These are phyloP conservation scores for Acrobasis suavella DNA, from an alignment of 2,888 invertebrate species.

Conservation along the genomic window DNA sequence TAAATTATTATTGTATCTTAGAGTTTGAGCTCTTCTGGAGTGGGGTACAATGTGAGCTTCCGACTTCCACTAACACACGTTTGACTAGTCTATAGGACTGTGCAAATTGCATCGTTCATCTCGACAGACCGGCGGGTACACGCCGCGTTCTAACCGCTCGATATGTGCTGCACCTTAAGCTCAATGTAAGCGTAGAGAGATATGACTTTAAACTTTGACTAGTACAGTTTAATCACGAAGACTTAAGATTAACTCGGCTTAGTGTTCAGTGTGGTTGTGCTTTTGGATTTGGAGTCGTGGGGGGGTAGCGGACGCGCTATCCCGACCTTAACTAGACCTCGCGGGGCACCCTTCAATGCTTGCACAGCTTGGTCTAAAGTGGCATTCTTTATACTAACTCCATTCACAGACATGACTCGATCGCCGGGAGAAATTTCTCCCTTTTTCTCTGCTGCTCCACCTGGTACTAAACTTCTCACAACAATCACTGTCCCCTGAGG, in stretches of 20 bases:
- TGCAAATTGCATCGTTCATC: slow-evolving; percentile 29
- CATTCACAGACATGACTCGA: slow-evolving; percentile 95
- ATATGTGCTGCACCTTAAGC: slow-evolving; percentile 55
- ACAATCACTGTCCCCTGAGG: slow-evolving; percentile 97
- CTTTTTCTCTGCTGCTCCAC: slow-evolving; percentile 98
- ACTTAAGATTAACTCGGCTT: slow-evolving; percentile 70
- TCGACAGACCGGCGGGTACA: slow-evolving; percentile 32
- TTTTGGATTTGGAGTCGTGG: slow-evolving; percentile 66
- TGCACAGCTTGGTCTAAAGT: slow-evolving; percentile 97
- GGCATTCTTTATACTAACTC: slow-evolving; percentile 93
- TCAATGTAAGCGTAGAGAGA: slow-evolving; percentile 53
- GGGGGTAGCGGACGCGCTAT: slow-evolving; percentile 92
- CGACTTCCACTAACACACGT: slow-evolving; percentile 27
- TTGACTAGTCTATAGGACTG: slow-evolving; percentile 30
- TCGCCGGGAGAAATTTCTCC: slow-evolving; percentile 98
- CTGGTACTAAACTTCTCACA: slow-evolving; percentile 97
- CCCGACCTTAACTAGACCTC: slow-evolving; percentile 94
- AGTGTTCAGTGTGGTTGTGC: slow-evolving; percentile 63
- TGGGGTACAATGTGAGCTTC: slow-evolving; percentile 26
- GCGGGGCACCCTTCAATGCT: slow-evolving; percentile 96
- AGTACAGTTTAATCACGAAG: slow-evolving; percentile 53
- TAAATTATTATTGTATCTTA: slow-evolving; percentile 72
- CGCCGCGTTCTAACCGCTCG: slow-evolving; percentile 42
- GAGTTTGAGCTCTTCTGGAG: slow-evolving; percentile 51
- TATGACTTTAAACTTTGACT: slow-evolving; percentile 75